Evolutionary conservation across 2,888 invertebrate genomes (phyloP).

Genomic region (Phengaris alcon): DNA sequence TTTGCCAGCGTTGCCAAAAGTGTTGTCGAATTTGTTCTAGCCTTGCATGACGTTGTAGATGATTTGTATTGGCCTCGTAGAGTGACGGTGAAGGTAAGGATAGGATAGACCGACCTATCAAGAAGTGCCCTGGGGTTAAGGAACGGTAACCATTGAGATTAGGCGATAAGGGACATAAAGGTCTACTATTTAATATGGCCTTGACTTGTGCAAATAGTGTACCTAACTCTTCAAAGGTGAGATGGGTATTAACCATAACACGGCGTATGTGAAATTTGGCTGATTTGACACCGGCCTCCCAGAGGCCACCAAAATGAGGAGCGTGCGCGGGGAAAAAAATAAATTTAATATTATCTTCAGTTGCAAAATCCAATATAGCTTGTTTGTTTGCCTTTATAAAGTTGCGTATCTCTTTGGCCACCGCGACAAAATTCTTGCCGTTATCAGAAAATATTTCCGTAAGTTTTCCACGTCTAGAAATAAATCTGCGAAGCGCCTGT

Average conservation of each 20-base stretch:
- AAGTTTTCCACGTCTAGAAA: too few species aligned
- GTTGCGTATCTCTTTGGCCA: too few species aligned
- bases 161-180: conserved; percentile 31
- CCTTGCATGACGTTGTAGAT: too few species aligned
- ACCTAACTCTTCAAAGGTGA: conserved; percentile 31
- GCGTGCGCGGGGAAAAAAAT: not conserved
- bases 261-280: not conserved
- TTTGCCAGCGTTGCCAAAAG: conserved; percentile 26
- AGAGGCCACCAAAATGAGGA: not conserved
- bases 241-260: not conserved
- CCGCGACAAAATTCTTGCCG: too few species aligned
- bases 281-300: not conserved
- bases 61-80: too few species aligned
- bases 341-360: not conserved
- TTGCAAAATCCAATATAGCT: too few species aligned
- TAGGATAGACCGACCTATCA: too few species aligned
- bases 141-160: conserved; percentile 16
- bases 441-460: too few species aligned
- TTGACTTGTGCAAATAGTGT: conserved; percentile 35
- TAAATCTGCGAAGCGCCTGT: too few species aligned
- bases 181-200: conserved; percentile 35
- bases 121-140: too few species aligned
- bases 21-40: not conserved
- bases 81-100: too few species aligned
- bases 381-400: too few species aligned